These are phyloP conservation scores for Vireo griseus DNA, from an alignment of 2,797 vertebrate genomes.

Conservation along the genomic window DNA sequence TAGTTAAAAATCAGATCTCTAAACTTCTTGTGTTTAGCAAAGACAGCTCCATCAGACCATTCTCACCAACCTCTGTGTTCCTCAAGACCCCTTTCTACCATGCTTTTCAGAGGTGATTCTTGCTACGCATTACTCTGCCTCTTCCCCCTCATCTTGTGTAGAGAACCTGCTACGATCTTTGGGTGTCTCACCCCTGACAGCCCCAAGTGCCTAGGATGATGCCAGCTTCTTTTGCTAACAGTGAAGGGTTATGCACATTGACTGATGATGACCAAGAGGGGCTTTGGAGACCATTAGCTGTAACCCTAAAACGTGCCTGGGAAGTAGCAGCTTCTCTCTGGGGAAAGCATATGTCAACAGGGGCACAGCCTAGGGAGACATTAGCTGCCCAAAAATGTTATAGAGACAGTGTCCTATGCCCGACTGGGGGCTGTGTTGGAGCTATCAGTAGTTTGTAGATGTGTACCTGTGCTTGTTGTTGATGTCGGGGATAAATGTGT, in stretches of 20 bases:
- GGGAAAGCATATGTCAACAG: not conserved
- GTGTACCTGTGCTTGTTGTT: not conserved
- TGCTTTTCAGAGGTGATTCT: not conserved
- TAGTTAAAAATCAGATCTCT: not conserved
- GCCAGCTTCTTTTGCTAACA: not conserved
- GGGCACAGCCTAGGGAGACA: not conserved
- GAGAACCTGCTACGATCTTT: not conserved
- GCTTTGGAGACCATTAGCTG: not conserved
- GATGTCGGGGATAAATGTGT: not conserved
- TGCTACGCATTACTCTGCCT: not conserved
- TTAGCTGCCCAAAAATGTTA: not conserved
- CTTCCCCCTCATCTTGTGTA: not conserved
- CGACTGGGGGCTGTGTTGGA: not conserved
- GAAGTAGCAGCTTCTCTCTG: not conserved
- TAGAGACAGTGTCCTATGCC: fast-evolving
- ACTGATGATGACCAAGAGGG: not conserved
- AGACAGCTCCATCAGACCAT: not conserved
- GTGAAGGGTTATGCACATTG: not conserved
- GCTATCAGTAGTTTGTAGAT: not conserved
- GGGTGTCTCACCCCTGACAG: not conserved
- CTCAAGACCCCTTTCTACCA: not conserved
- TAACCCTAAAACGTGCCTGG: not conserved
- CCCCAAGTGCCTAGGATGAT: not conserved
- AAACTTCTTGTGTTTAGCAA: not conserved
- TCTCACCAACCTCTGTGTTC: not conserved